These are phyloP conservation scores for Phocoena sinus DNA, from an alignment of 2,113 vertebrate genomes.

Conservation along the genomic window DNA sequence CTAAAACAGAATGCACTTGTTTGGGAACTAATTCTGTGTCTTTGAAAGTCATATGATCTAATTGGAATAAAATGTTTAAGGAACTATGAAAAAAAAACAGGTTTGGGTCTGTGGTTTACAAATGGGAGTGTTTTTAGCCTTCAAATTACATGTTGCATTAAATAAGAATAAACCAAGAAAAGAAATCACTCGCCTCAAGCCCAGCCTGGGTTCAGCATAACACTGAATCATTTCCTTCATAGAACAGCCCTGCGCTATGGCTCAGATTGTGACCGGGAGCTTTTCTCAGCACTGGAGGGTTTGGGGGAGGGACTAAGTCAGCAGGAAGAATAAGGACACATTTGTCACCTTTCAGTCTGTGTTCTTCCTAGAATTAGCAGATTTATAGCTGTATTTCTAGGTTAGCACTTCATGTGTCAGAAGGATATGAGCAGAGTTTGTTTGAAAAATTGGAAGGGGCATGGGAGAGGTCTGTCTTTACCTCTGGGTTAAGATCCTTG, in stretches of 20 bases:
- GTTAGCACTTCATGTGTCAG: neutral
- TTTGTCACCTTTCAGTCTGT: neutral
- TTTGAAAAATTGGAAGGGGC: neutral
- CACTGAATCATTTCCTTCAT: conserved; percentile 4
- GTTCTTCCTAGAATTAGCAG: neutral
- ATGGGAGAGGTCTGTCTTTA: neutral
- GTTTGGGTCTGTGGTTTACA: conserved; percentile 24
- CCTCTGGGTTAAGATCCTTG: conserved; percentile 15
- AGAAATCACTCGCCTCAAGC: neutral
- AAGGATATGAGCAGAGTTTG: neutral
- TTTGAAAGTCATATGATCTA: neutral
- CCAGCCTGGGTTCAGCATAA: neutral
- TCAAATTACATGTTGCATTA: conserved; percentile 70
- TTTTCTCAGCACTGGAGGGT: conserved; percentile 32
- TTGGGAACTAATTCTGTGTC: conserved; percentile 40
- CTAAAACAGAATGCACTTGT: neutral
- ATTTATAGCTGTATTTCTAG: neutral
- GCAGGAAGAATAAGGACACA: neutral
- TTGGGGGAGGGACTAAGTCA: neutral
- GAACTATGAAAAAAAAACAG: neutral
- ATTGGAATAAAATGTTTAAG: conserved; percentile 28
- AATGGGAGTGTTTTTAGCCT: conserved; percentile 72
- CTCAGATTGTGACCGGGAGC: conserved; percentile 43
- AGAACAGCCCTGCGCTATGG: neutral
- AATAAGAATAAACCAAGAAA: conserved; percentile 61